Conservation (phyloP, 2,888 invertebrate genomes). For the Gymnocheta viridis region DNA sequence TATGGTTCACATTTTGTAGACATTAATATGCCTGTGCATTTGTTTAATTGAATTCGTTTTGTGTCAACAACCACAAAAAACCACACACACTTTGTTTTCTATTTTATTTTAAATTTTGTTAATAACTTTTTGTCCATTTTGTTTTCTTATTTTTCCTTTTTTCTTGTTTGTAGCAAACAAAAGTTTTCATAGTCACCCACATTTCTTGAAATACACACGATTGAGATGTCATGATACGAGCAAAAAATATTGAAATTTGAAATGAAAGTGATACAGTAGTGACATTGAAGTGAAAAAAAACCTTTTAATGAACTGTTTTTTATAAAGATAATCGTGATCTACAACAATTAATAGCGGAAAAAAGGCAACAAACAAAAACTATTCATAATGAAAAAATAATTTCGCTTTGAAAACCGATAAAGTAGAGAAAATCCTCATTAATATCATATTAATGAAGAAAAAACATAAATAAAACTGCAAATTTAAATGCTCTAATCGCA, state of each 20-base stretch:
- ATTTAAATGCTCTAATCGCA: not conserved
- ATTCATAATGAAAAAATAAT: not conserved
- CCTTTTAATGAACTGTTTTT: conserved; percentile 42
- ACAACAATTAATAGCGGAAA: conserved; percentile 12
- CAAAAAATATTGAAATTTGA: conserved; percentile 32
- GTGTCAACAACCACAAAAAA: conserved; percentile 38
- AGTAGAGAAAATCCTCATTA: conserved; percentile 2
- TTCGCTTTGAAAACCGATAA: not conserved
- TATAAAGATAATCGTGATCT: conserved; percentile 44
- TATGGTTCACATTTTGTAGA: conserved; percentile 37
- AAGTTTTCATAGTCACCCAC: conserved; percentile 59
- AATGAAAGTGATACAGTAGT: conserved; percentile 65
- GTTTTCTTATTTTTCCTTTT: not conserved
- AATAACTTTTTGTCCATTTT: conserved; percentile 11
- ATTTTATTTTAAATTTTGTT: conserved; percentile 1
- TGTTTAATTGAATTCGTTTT: conserved; percentile 46
- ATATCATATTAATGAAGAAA: conserved; percentile 10
- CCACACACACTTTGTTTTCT: conserved; percentile 38
- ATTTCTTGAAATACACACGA: conserved; percentile 30
- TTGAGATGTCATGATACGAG: conserved; percentile 57
- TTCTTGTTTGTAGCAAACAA: conserved; percentile 5
- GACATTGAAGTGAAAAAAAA: conserved; percentile 64
- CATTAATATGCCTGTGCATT: conserved; percentile 44
- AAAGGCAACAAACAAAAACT: not conserved
- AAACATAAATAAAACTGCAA: not conserved